phyloP scores from a whole-genome alignment of 2,797 vertebrate species.

The Pseudopleuronectes americanus region DNA sequence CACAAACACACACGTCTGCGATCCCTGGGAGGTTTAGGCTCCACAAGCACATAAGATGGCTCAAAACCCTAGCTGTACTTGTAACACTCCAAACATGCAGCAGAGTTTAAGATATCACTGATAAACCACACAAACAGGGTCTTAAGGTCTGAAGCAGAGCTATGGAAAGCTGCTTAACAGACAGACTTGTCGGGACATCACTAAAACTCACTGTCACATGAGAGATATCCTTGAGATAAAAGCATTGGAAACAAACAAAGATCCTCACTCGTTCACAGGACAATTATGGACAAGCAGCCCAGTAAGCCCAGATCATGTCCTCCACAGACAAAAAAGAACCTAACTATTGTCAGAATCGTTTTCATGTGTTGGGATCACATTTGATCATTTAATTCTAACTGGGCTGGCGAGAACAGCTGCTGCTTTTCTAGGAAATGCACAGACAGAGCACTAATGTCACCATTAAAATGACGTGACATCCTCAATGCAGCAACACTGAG shows the following conservation, averaged over 20 bases:
- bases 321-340: not conserved
- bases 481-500: not conserved
- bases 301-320: not conserved
- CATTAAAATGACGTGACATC: not conserved
- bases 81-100: not conserved
- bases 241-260: conserved; percentile 1
- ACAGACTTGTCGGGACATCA: not conserved
- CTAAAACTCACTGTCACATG: not conserved
- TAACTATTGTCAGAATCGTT: not conserved
- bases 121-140: conserved; percentile 1
- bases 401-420: too few relatives aligned
- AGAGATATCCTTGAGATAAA: conserved; percentile 3
- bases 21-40: too few relatives aligned
- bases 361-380: not conserved
- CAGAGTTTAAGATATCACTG: too few relatives aligned
- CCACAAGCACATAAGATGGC: not conserved
- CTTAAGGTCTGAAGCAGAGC: not conserved
- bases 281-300: not conserved
- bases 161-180: conserved; percentile 5
- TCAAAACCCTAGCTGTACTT: not conserved
- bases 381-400: not conserved
- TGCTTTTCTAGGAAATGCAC: too few relatives aligned
- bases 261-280: not conserved
- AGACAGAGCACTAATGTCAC: not conserved
- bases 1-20: not conserved